Percentiles rank a stretch among this genome's conserved stretches.
phyloP scores from a whole-genome alignment of 2,888 invertebrate species.

The Acanthacorydalis orientalis region DNA sequence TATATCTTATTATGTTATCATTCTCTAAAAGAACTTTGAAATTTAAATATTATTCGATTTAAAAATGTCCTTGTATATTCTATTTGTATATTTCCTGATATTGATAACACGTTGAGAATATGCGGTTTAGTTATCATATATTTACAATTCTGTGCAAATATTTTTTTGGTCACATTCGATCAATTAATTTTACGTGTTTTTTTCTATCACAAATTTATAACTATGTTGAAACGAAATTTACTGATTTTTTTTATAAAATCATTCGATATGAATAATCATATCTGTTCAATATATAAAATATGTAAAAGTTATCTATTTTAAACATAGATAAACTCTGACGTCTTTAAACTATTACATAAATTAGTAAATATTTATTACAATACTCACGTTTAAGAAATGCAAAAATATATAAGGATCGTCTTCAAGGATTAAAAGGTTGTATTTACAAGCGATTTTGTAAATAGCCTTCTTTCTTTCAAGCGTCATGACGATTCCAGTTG shows the following conservation, averaged over 20 bases:
- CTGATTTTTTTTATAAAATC: background rate
- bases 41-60: background rate
- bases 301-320: too few relatives aligned
- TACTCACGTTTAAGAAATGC: constrained; percentile 44
- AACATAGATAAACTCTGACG: constrained; percentile 1
- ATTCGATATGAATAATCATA: background rate
- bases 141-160: too few relatives aligned
- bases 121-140: background rate
- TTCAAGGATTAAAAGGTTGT: constrained; percentile 61
- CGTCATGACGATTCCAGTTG: constrained; percentile 52
- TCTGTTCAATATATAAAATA: too few relatives aligned
- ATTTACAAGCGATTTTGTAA: constrained; percentile 56
- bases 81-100: background rate
- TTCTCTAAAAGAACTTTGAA: background rate
- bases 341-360: background rate
- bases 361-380: constrained; percentile 3
- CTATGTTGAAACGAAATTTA: too few relatives aligned
- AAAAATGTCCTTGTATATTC: background rate
- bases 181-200: background rate
- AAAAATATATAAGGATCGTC: constrained; percentile 73
- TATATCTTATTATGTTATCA: background rate
- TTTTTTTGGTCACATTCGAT: too few relatives aligned
- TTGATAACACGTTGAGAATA: background rate
- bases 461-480: constrained; percentile 47
- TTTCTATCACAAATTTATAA: background rate